phyloP scores from a whole-genome alignment of 2,888 invertebrate species.

The Oscheius myriophilus region DNA sequence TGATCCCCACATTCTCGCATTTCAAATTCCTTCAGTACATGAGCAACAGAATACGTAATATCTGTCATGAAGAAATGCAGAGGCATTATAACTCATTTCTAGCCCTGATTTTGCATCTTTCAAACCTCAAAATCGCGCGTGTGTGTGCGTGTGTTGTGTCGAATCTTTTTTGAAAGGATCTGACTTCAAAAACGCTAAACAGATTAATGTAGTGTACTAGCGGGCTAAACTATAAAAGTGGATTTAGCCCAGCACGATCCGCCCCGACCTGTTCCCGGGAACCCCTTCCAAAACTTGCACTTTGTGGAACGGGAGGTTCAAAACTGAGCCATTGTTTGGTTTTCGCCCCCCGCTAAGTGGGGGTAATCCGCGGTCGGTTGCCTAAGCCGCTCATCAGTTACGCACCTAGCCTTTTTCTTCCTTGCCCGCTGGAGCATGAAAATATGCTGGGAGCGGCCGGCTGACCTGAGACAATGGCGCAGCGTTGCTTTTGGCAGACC shows the following conservation, averaged over 20 bases:
- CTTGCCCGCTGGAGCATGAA: constrained; percentile 12
- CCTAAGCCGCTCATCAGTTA: constrained; percentile 25
- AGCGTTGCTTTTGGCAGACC: constrained; percentile 18
- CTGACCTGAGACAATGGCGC: constrained; percentile 18
- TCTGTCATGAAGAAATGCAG: no score
- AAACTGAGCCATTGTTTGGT: constrained; percentile 8
- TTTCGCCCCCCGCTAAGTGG: constrained; percentile 21
- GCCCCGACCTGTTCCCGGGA: neutral
- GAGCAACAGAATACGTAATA: no score
- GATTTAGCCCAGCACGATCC: neutral
- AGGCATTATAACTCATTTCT: no score
- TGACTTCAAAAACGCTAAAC: no score
- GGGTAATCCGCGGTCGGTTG: constrained; percentile 23
- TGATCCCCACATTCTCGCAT: neutral
- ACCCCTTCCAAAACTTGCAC: neutral
- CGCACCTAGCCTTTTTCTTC: constrained; percentile 10
- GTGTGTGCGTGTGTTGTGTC: no score
- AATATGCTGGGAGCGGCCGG: constrained; percentile 22
- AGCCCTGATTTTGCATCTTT: constrained; percentile 1
- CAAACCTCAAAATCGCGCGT: no score
- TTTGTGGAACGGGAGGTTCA: neutral
- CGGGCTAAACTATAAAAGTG: no score
- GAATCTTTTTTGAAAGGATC: no score
- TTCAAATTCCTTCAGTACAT: no score
- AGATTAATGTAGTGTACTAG: no score